Base-by-base conservation (phyloP, 2,888 invertebrate species). In the Vandiemenella viatica region DNA sequence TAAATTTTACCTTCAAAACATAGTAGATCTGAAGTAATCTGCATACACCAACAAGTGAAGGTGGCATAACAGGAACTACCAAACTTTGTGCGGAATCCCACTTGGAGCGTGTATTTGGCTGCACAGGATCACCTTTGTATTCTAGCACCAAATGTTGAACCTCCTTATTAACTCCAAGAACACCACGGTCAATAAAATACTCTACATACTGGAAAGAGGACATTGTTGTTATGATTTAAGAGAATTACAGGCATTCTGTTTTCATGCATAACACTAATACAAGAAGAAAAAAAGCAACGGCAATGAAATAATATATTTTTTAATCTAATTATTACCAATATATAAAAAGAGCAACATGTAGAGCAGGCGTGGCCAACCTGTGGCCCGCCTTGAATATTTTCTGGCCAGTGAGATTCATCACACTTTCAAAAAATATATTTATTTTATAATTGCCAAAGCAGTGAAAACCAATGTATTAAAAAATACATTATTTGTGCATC, bases 141-240 rank as follows among this genome's bases (percentile, higher is more conserved):
- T 84, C 83, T 59, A 83, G 72, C 37, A 83, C 80, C 20, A 76
- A 68, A 61, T 80, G 81, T 55, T 74, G 74, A 42, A 76, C 62
- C 57, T 80, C 79, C 61, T 83, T 83, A 58, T 74, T 79, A 49
- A 83, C 74, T 1, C 82, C 83, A 48, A 83, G 65, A 7, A 82
- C 81, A 18, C 80, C 82, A 56, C 82, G 72, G 62, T 83, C 82
- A 56, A 84, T 82, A 63, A 79, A 80, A 62, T 79, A 83, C 62
- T 83, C 82, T 50, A 83, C 79, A 61, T 79, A 75, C 76, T 84
- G 71, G 43, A 69, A 58, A 50, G 46, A 38, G 10, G 40, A 18
- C 48, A n/a, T 10, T 20, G 37, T 16, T 17, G n/a, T n/a, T 16
- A n/a, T 53, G 8, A 7, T 45, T 10, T 10, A n/a, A 45, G 43